Conservation (phyloP, 2,113 vertebrate species). For the Anhinga rufa region DNA sequence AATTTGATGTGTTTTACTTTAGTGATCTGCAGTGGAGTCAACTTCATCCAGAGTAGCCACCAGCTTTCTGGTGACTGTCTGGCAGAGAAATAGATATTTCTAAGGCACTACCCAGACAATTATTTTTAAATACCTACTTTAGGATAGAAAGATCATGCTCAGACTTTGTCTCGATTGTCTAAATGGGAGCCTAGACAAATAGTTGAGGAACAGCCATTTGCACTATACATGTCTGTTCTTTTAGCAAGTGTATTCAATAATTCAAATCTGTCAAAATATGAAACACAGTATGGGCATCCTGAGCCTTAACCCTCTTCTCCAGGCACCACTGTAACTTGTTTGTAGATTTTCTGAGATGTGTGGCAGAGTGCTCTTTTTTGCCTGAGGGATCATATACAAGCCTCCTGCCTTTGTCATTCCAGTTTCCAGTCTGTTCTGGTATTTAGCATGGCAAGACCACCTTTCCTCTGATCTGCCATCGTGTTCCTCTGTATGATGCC, state of each 20-base stretch:
- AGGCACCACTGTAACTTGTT: background rate
- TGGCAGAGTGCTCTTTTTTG: background rate
- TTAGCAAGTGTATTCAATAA: background rate
- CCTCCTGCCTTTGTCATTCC: background rate
- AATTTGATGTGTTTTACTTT: background rate
- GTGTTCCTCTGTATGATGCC: accelerated
- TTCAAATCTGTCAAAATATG: background rate
- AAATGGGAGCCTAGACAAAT: background rate
- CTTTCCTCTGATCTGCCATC: background rate
- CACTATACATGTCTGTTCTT: background rate
- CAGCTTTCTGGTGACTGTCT: background rate
- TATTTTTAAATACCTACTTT: background rate
- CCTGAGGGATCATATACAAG: background rate
- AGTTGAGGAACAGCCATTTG: background rate
- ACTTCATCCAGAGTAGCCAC: background rate
- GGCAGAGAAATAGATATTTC: background rate
- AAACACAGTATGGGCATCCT: accelerated
- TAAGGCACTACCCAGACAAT: background rate
- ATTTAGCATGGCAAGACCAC: background rate
- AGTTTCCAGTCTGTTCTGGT: background rate
- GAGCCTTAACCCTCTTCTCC: background rate
- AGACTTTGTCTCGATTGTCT: background rate
- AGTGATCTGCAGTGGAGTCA: background rate
- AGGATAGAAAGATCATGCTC: background rate
- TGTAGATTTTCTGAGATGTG: background rate